These are phyloP conservation scores for Lithophane semibrunnea DNA, from an alignment of 2,888 invertebrate genomes.

Conservation along the genomic window DNA sequence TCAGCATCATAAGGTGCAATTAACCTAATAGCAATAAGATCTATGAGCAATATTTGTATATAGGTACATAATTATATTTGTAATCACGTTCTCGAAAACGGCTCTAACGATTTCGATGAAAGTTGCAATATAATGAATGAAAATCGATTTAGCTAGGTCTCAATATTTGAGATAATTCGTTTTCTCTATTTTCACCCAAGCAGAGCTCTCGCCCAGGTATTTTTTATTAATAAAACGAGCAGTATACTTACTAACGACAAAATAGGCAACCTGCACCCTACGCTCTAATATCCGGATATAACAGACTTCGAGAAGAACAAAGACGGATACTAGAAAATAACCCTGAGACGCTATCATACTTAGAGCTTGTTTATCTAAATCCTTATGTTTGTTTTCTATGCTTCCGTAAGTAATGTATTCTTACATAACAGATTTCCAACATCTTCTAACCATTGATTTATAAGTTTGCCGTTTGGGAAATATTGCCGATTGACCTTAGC, in stretches of 20 bases:
- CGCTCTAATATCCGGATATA: background rate
- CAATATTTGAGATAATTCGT: too few species aligned
- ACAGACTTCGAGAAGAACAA: background rate
- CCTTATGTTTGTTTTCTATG: background rate
- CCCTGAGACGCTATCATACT: background rate
- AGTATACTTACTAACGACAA: background rate
- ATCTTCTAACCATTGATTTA: background rate
- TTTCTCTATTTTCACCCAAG: too few species aligned
- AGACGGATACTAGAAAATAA: background rate
- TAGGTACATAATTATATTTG: too few species aligned
- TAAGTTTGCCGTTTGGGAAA: background rate
- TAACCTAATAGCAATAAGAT: background rate
- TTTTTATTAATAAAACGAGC: background rate
- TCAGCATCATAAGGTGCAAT: background rate
- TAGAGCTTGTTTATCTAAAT: background rate
- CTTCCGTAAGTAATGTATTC: background rate
- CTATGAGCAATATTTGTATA: too few species aligned
- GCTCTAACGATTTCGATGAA: too few species aligned
- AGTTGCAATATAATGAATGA: too few species aligned
- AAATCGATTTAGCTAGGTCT: too few species aligned
- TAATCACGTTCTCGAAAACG: too few species aligned
- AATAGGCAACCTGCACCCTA: background rate
- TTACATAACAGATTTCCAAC: background rate
- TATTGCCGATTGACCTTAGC: background rate
- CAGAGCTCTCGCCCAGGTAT: too few species aligned